Conservation (phyloP, 2,888 invertebrate species). For the Microctonus hyperodae region DNA sequence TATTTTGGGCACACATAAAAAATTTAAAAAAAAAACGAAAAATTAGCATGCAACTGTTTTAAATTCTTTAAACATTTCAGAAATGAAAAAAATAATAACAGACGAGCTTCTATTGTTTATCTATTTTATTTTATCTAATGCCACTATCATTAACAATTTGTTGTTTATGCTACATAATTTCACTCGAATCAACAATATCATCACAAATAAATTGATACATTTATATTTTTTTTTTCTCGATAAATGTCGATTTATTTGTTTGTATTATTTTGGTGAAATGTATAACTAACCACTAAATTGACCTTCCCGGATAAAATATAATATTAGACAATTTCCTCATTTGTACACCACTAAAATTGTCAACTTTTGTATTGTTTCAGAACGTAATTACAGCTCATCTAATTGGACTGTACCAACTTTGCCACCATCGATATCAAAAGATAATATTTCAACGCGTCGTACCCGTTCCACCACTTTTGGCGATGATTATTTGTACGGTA, state of each 20-base stretch:
- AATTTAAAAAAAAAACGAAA: neutral
- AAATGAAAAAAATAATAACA: neutral
- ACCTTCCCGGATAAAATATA: neutral
- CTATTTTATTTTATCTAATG: neutral
- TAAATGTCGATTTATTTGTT: neutral
- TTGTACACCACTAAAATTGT: constrained; percentile 1
- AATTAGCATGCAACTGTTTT: neutral
- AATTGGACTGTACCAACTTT: constrained; percentile 54
- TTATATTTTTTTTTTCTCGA: neutral
- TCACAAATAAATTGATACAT: neutral
- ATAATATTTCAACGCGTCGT: constrained; percentile 38
- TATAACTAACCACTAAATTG: neutral
- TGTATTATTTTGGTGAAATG: neutral
- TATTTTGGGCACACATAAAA: neutral
- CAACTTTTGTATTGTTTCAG: constrained; percentile 43
- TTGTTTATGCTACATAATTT: neutral
- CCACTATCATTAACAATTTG: neutral
- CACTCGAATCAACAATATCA: neutral
- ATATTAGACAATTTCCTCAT: neutral
- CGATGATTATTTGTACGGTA: constrained; percentile 32
- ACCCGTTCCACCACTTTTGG: constrained; percentile 49
- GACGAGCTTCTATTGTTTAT: neutral
- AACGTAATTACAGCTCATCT: constrained; percentile 49
- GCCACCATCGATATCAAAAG: constrained; percentile 46
- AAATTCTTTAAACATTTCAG: neutral